phyloP scores from a whole-genome alignment of 2,113 vertebrate species.

The Macrotis lagotis region DNA sequence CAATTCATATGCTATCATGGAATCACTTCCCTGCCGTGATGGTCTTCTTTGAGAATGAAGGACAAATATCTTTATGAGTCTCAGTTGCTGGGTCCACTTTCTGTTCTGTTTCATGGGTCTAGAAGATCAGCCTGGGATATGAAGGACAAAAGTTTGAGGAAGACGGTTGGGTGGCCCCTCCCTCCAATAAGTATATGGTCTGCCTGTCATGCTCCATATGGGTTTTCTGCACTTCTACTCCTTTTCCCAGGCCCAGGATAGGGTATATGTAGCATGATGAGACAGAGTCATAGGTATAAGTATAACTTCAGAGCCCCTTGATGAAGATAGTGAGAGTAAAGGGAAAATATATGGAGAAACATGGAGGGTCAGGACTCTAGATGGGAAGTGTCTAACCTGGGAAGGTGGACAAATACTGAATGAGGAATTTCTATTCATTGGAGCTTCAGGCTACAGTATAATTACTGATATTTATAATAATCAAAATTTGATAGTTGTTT shows the following conservation, averaged over 20 bases:
- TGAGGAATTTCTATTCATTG: not conserved
- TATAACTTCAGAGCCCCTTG: not conserved
- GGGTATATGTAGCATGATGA: not conserved
- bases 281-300: not conserved
- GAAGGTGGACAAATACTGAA: not conserved
- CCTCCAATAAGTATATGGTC: fast-evolving
- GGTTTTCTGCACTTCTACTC: not conserved
- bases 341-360: not conserved
- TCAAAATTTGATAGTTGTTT: not conserved
- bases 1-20: no score
- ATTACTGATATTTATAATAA: not conserved
- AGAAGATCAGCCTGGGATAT: not conserved
- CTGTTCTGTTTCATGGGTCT: not conserved
- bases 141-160: not conserved
- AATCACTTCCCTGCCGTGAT: no score
- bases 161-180: no score
- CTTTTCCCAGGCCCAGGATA: not conserved
- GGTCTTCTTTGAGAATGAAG: no score
- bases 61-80: no score
- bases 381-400: not conserved
- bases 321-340: not conserved
- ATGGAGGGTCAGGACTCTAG: not conserved
- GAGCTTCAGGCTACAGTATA: not conserved
- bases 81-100: not conserved
- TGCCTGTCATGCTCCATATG: not conserved